Conservation (phyloP, 2,113 vertebrate species). For the Puntigrus tetrazona region DNA sequence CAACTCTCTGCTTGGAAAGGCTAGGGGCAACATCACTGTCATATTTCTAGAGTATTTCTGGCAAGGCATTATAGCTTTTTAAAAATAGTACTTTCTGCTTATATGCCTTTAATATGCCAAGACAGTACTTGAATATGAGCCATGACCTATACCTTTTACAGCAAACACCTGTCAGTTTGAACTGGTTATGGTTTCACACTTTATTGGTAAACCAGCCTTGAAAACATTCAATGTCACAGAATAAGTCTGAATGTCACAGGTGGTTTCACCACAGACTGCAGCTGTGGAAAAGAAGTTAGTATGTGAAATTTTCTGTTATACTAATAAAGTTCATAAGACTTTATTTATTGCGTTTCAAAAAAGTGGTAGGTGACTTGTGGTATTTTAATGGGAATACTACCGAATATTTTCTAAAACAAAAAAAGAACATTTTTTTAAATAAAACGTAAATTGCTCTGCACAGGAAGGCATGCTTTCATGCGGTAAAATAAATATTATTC, state of each 20-base stretch:
- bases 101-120: background rate
- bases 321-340: background rate
- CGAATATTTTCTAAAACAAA: too few species aligned
- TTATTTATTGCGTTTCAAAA: background rate
- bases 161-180: background rate
- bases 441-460: too few species aligned
- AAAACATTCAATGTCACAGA: background rate
- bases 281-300: too few species aligned
- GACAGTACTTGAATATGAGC: background rate
- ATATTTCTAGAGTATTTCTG: constrained; percentile 22
- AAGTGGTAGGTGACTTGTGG: background rate
- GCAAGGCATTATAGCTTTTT: background rate
- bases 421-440: too few species aligned
- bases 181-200: constrained; percentile 15
- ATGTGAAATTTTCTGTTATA: background rate
- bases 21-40: constrained; percentile 22
- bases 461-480: too few species aligned
- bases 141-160: background rate
- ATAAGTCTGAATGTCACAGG: background rate
- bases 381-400: too few species aligned
- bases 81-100: background rate
- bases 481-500: background rate
- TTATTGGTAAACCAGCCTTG: constrained; percentile 2
- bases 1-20: background rate
- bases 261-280: constrained; percentile 10